Conservation (phyloP, 2,888 invertebrate genomes). For the Rapana venosa region DNA sequence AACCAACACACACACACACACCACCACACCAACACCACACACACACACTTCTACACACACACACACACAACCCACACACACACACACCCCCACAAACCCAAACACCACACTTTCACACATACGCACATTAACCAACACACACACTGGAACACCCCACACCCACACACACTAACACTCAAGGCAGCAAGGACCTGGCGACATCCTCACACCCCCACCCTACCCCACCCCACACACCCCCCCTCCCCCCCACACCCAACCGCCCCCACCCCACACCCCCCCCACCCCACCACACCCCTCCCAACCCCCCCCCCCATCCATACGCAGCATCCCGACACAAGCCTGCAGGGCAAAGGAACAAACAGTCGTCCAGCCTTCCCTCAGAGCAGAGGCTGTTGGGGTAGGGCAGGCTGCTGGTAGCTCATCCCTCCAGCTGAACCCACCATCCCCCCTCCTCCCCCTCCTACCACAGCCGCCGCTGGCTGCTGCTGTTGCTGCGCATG, state of each 20-base stretch:
- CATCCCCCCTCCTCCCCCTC: neutral
- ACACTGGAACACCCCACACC: neutral
- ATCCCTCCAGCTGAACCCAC: constrained; percentile 4
- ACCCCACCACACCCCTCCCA: neutral
- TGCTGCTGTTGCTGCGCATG: neutral
- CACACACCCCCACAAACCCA: neutral
- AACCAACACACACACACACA: too few relatives aligned
- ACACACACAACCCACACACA: too few relatives aligned
- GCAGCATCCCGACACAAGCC: neutral
- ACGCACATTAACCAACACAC: neutral
- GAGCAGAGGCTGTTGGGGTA: constrained; percentile 34
- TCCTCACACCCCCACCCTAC: neutral
- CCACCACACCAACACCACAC: neutral
- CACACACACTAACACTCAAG: neutral
- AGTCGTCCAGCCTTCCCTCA: neutral
- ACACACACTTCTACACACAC: neutral
- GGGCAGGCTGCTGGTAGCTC: constrained; percentile 31
- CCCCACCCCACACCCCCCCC: neutral
- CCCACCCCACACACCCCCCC: too few relatives aligned
- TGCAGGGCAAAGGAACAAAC: neutral
- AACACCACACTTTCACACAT: neutral
- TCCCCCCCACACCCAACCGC: too few relatives aligned
- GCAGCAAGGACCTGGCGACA: neutral
- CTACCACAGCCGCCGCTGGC: neutral
- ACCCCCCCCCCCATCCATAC: neutral